Evolutionary conservation across 2,113 vertebrate species (phyloP).

Genomic region (Accipiter virgatus): DNA sequence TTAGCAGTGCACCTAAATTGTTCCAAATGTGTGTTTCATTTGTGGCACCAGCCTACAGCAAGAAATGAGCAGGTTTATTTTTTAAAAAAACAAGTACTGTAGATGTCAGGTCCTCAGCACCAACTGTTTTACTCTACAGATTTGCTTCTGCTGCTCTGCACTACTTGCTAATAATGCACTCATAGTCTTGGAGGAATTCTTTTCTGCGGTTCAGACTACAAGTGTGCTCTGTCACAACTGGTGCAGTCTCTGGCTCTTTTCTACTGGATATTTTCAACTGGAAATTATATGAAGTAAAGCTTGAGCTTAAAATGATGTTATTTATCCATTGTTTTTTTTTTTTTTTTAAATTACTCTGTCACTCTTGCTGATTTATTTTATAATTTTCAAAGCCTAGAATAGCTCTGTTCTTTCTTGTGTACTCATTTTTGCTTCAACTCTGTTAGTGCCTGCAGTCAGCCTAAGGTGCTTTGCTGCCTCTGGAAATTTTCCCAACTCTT

Average conservation of each 20-base stretch:
- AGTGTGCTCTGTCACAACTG: background rate
- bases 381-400: background rate
- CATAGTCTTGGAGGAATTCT: background rate
- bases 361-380: background rate
- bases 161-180: background rate
- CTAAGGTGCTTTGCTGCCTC: background rate
- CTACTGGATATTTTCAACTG: background rate
- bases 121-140: background rate
- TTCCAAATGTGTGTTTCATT: background rate
- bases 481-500: background rate
- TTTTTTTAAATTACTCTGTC: background rate
- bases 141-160: background rate
- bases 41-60: background rate
- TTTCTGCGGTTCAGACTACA: background rate
- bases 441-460: background rate
- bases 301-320: background rate
- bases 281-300: background rate
- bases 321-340: background rate
- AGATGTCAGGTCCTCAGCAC: background rate
- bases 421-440: background rate
- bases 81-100: background rate
- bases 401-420: background rate
- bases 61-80: background rate
- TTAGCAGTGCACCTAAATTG: background rate
- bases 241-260: background rate